Evolutionary conservation across 2,797 vertebrate genomes (phyloP), one percentile per base, ranked within the genome.

Genomic region (Crossoptilon crossoptilon): DNA sequence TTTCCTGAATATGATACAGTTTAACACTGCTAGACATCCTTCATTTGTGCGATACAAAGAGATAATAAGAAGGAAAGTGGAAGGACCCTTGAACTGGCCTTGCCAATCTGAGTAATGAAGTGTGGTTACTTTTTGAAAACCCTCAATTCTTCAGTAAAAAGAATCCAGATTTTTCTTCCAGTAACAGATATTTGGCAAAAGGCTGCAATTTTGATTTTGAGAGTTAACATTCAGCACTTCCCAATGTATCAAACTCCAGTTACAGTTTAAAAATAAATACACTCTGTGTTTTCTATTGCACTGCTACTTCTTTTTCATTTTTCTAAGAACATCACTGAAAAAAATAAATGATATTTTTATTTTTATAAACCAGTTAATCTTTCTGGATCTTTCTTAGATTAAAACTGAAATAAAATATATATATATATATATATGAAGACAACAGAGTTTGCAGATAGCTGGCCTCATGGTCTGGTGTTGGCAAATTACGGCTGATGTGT

Each of bases 401-500:
- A 51, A 89, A 76, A 14, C 4, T 5, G 7, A 67, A 46, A n/a
- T n/a, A n/a, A n/a, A n/a, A 37, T 37, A 37, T 37, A 37, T 37
- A 37, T 37, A 37, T 37, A 37, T 37, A 37, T 37, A 37, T 37
- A 37, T 37, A 37, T 37, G 27, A 63, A 58, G 0, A 0, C 21
- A 72, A 71, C 39, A 53, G 85, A 94, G 17, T 14, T 22, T 31
- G 18, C 43, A 76, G 6, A 83, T 13, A 33, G 24, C 16, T 87
- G 51, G 27, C 1, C 1, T 31, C 56, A 46, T 8, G 3, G 58
- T 89, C 66, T 68, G 49, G 49, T 83, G 78, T 43, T 83, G 44
- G 49, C 75, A 94, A 77, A 83, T 89, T 87, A 46, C 15, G 55
- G 2, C 55, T 77, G 76, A 87, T 91, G 44, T 69, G 94, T 85